Percentiles rank a stretch among this genome's conserved stretches.
Evolutionary conservation across 2,797 vertebrate species (phyloP).

Genomic region (Poeciliopsis paucimaculata): DNA sequence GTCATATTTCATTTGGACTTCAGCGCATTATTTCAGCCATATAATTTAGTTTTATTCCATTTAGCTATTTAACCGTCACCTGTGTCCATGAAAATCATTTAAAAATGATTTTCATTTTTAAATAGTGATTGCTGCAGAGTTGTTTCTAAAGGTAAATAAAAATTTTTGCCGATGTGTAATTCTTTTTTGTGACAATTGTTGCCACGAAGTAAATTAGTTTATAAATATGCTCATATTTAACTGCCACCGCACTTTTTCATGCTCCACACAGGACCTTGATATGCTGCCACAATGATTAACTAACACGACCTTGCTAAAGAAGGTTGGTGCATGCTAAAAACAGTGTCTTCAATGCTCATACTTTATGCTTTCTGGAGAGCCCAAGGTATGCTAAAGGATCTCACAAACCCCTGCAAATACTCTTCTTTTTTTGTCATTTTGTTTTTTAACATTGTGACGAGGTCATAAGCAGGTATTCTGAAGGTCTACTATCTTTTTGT

Average conservation of each 20-base stretch:
- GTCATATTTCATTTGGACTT: background rate
- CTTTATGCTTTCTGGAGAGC: background rate
- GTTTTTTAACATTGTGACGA: background rate
- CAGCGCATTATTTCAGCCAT: background rate
- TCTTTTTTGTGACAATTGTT: background rate
- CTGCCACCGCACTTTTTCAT: background rate
- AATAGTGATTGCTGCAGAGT: background rate
- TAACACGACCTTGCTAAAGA: background rate
- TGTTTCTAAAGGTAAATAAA: background rate
- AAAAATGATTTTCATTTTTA: background rate
- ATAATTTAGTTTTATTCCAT: background rate
- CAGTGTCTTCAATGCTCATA: background rate
- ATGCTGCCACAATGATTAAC: background rate
- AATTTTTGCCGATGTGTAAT: background rate
- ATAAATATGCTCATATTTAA: slow-evolving; percentile 1
- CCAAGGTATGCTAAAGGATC: background rate
- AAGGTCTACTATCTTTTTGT: background rate
- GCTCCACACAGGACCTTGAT: slow-evolving; percentile 2
- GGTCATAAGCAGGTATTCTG: background rate
- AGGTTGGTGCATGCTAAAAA: background rate
- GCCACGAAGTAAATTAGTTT: background rate
- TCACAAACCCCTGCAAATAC: background rate
- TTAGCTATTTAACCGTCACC: background rate
- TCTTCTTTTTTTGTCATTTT: background rate
- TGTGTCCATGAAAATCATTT: no score